Conservation (phyloP, 2,113 vertebrate species). For the Talpa occidentalis region DNA sequence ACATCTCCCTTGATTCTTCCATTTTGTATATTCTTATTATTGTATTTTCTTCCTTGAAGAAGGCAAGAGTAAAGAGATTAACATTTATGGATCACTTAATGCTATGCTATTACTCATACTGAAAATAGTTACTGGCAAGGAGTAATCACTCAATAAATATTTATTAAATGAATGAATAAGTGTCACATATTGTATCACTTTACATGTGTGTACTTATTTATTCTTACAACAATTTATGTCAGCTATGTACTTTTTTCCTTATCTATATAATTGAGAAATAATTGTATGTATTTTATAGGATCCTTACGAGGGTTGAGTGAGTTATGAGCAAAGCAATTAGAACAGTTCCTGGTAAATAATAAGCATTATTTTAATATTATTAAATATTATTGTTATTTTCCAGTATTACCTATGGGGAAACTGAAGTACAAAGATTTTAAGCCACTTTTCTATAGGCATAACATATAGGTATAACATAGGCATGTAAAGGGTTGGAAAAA, state of each 20-base stretch:
- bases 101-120: background rate
- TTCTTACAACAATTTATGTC: conserved; percentile 10
- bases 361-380: background rate
- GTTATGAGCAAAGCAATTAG: background rate
- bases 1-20: background rate
- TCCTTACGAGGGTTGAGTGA: background rate
- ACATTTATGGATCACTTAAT: background rate
- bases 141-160: background rate
- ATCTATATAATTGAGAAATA: conserved; percentile 32
- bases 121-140: background rate
- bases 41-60: background rate
- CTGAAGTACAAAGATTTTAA: background rate
- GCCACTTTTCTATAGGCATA: background rate
- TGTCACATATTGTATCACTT: background rate
- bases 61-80: background rate
- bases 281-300: background rate
- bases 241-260: background rate
- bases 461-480: background rate
- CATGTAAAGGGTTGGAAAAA: background rate
- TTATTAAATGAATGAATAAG: background rate
- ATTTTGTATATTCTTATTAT: conserved; percentile 11
- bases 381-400: background rate
- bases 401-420: background rate
- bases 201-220: background rate
- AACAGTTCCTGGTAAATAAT: background rate